A percentile compares a stretch with the other conserved stretches of the same genome.
Conservation (phyloP, 2,113 vertebrate species). For the Psettodes erumei region DNA sequence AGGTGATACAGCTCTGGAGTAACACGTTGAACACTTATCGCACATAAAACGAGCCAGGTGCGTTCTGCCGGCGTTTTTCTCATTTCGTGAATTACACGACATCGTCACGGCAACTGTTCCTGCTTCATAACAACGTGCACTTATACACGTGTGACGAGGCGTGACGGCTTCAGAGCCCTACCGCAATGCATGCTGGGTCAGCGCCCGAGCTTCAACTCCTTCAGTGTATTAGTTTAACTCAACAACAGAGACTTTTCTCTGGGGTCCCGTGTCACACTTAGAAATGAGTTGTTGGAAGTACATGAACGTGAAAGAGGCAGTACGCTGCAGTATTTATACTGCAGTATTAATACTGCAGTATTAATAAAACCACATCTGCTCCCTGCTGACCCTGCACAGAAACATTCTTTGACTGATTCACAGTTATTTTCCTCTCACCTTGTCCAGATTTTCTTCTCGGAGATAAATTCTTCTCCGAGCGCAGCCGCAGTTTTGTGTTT, state of each 20-base stretch:
- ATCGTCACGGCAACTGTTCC: background rate
- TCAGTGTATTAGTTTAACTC: too few species aligned
- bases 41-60: background rate
- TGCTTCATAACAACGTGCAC: background rate
- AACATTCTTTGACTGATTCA: background rate
- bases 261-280: too few species aligned
- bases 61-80: background rate
- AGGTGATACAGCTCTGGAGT: background rate
- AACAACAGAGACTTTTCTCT: too few species aligned
- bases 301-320: too few species aligned
- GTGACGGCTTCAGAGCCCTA: too few species aligned
- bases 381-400: background rate
- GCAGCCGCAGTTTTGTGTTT: constrained; percentile 9
- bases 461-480: background rate
- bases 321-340: too few species aligned
- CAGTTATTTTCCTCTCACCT: background rate
- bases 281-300: too few species aligned
- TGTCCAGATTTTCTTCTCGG: constrained; percentile 15
- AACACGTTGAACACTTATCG: background rate
- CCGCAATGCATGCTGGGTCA: too few species aligned
- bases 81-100: background rate
- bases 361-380: too few species aligned
- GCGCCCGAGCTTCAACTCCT: too few species aligned
- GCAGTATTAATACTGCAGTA: too few species aligned
- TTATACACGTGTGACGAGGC: too few species aligned